Evolutionary conservation across 2,797 vertebrate species (phyloP).

Genomic region (Otolemur crassicaudatus): DNA sequence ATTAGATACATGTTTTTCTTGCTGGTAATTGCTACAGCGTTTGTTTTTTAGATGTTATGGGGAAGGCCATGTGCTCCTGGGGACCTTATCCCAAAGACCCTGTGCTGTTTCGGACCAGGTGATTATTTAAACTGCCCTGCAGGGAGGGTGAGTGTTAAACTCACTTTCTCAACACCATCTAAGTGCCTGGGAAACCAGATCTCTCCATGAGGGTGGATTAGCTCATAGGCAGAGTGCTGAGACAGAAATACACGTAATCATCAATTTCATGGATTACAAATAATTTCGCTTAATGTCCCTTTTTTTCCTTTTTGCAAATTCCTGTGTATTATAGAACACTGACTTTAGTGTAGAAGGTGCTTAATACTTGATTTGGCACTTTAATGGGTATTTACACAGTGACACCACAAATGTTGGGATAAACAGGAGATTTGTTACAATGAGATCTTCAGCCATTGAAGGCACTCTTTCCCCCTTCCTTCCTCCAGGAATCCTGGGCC

Average conservation of each 20-base stretch:
- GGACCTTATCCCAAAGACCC: neutral
- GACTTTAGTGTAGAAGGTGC: constrained; percentile 30
- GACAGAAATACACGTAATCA: neutral
- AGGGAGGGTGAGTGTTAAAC: neutral
- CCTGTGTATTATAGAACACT: constrained; percentile 16
- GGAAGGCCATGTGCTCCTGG: neutral
- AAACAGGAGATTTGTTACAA: constrained; percentile 66
- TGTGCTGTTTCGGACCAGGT: neutral
- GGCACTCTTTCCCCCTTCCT: neutral
- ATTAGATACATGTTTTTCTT: neutral
- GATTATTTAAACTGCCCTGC: neutral
- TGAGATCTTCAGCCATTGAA: constrained; percentile 44
- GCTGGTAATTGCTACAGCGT: neutral
- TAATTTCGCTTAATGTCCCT: constrained; percentile 34
- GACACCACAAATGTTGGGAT: constrained; percentile 62
- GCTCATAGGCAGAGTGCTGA: neutral
- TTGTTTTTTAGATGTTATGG: neutral
- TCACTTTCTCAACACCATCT: neutral
- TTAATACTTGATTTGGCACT: constrained; percentile 65
- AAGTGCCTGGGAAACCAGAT: neutral
- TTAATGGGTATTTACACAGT: constrained; percentile 65
- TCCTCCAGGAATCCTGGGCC: neutral
- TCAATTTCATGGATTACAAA: constrained; percentile 56
- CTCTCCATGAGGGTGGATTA: neutral
- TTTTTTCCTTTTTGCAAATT: constrained; percentile 13